Conservation (phyloP, 2,113 vertebrate species). For the Caretta caretta region DNA sequence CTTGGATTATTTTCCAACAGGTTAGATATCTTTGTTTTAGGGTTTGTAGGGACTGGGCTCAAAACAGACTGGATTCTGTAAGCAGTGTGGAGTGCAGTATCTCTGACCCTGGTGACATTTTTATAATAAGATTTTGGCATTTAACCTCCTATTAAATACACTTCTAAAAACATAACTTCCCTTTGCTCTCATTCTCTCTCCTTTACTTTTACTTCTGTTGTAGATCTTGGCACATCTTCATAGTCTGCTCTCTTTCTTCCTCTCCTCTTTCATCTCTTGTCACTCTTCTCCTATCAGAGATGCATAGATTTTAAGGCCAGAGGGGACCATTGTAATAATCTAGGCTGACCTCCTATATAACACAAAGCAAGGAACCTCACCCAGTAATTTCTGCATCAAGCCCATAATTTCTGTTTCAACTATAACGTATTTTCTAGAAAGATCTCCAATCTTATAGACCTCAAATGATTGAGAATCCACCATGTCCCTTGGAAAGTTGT, state of each 20-base stretch:
- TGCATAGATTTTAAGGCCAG: background rate
- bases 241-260: background rate
- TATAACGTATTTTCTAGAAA: background rate
- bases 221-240: background rate
- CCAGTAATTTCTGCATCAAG: background rate
- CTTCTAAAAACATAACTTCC: background rate
- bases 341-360: background rate
- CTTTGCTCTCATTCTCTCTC: background rate
- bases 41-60: background rate
- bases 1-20: conserved; percentile 91
- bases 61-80: background rate
- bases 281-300: background rate
- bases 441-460: background rate
- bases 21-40: conserved; percentile 71
- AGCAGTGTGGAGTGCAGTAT: background rate
- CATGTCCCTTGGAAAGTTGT: background rate
- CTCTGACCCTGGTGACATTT: background rate
- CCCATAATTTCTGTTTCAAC: background rate
- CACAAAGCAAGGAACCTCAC: background rate
- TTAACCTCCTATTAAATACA: background rate
- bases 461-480: background rate
- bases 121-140: background rate
- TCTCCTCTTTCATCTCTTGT: background rate
- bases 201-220: background rate
- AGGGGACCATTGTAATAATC: background rate